A percentile compares a stretch with the other conserved stretches of the same genome.
Evolutionary conservation across 2,113 vertebrate species (phyloP).

Genomic region (Silurus asotus): DNA sequence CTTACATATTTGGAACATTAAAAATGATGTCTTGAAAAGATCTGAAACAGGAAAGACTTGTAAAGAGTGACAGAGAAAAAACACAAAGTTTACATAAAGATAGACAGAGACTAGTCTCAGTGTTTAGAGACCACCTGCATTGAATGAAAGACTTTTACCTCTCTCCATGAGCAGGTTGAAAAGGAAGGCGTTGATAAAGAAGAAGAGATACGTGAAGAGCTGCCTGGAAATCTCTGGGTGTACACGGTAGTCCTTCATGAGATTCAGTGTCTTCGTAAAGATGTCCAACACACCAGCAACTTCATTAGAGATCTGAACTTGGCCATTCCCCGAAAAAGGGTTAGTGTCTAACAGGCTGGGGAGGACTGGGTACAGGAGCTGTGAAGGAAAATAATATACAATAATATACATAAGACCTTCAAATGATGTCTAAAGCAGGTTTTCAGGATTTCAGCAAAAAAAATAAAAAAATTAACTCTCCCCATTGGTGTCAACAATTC

Average conservation of each 20-base stretch:
- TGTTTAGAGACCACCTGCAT: background rate
- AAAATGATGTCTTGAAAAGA: background rate
- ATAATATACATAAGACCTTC: background rate
- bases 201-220: conserved; percentile 78
- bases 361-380: conserved; percentile 74
- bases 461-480: no score
- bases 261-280: conserved; percentile 61
- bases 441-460: background rate
- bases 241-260: conserved; percentile 67
- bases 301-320: conserved; percentile 45
- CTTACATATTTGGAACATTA: no score
- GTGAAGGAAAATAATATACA: background rate
- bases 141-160: conserved; percentile 62
- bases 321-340: conserved; percentile 63
- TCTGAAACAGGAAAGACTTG: background rate
- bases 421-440: background rate
- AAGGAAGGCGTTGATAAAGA: conserved; percentile 79
- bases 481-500: no score
- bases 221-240: conserved; percentile 73
- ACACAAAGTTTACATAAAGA: no score
- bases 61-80: background rate
- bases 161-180: conserved; percentile 81
- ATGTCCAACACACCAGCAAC: conserved; percentile 64
- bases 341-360: conserved; percentile 74
- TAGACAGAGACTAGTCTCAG: background rate